Base-by-base conservation (phyloP, 2,113 vertebrate genomes). In the Dipodomys stephensi region DNA sequence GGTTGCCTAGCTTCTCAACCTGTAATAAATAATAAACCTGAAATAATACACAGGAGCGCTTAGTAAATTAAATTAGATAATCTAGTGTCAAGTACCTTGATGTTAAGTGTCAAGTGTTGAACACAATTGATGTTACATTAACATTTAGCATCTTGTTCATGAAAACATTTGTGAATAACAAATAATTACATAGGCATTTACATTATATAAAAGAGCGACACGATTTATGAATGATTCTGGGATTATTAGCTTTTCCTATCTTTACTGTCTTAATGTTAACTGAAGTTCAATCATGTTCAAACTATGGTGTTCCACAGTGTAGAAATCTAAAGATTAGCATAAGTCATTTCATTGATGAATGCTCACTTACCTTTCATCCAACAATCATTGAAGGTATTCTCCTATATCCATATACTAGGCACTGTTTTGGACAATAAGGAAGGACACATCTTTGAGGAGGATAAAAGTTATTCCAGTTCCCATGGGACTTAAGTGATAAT, bases 1-100 rank as follows among this genome's bases (percentile, higher is more conserved):
- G 65, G 30, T 71, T 35, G 13, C 18, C 72, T 68, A 39, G 19
- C 32, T 27, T 44, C 67, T 65, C 20, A 78, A 78, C 28, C 20
- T 82, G 15, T 57, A 57, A 57, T 39, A 39, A 39, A 39, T 39
- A 39, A 39, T 39, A 39, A 39, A 39, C 39, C 16, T 57, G 28
- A 84, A 92, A 92, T 53, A 6, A 72, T 57, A 64, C 65, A 76
- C 53, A 65, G 10, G 4, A 35, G 25, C 76, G 39, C 28, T 90
- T 32, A 60, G 76, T 94, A 87, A 87, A 53, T 67, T 80, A 68
- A 91, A 83, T 83, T 62, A 67, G 25, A 46, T 18, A 85, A 71
- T 74, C 22, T 25, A 71, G 39, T 81, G 64, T 49, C 39, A 49
- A 46, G 2, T 22, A 27, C 11, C 62, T 86, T 44, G 39, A 5